Conservation (phyloP, 2,113 vertebrate genomes). For the Gallinago paraguaiae region DNA sequence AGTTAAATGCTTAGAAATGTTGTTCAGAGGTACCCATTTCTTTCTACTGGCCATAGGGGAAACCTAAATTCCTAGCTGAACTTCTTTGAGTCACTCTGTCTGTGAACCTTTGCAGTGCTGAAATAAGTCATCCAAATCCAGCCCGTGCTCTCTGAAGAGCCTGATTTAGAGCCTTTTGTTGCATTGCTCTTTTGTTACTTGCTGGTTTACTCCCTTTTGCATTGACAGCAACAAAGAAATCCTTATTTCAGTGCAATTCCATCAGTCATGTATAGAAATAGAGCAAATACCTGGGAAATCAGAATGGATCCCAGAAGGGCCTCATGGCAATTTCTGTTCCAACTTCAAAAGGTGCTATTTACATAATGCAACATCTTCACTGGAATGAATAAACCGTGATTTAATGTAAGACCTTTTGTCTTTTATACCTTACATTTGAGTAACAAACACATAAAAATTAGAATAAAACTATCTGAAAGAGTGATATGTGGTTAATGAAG, state of each 20-base stretch:
- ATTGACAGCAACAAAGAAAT: not conserved
- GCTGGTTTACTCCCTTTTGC: not conserved
- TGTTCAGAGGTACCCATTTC: not conserved
- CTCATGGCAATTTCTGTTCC: not conserved
- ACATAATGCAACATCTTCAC: not conserved
- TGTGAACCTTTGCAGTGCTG: not conserved
- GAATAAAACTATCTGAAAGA: not conserved
- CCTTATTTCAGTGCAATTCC: not conserved
- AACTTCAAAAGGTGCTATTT: conserved; percentile 24
- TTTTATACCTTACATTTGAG: not conserved
- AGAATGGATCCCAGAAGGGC: conserved; percentile 33
- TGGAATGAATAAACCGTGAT: not conserved
- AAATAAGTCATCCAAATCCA: not conserved
- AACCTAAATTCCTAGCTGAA: not conserved
- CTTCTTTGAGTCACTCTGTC: not conserved
- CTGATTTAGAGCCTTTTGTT: conserved; percentile 30
- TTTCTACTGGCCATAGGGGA: not conserved
- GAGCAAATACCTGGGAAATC: conserved; percentile 20
- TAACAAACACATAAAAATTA: not conserved
- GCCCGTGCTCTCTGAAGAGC: not conserved
- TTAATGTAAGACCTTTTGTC: not conserved
- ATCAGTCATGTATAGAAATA: not conserved
- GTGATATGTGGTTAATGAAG: not conserved
- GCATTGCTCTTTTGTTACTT: not conserved
- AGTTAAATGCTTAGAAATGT: not conserved